A percentile compares a stretch with the other conserved stretches of the same genome.
Conservation (phyloP, 2,888 invertebrate genomes). For the Eristalis arbustorum region DNA sequence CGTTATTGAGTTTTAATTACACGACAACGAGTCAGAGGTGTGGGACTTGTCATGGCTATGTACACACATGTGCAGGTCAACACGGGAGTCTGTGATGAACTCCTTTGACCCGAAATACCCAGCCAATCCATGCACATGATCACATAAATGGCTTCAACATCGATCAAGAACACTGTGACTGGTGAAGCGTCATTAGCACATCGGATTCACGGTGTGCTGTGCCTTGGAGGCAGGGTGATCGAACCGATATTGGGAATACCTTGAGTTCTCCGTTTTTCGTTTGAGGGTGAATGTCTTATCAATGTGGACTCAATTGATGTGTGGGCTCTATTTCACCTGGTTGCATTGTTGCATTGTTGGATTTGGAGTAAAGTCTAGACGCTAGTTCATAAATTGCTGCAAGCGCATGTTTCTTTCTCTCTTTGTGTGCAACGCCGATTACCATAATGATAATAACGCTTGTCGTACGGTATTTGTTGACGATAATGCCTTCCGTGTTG, state of each 20-base stretch:
- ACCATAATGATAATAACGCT: neutral
- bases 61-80: constrained; percentile 19
- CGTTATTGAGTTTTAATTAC: constrained; percentile 41
- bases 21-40: neutral
- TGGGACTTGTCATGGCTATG: neutral
- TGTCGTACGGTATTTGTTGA: neutral
- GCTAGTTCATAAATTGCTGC: neutral
- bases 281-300: constrained; percentile 19
- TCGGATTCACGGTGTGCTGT: neutral
- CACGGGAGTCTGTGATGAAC: neutral
- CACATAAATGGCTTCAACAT: neutral
- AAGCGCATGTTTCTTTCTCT: neutral
- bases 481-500: neutral
- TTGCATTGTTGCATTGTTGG: too few relatives aligned
- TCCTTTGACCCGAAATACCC: neutral
- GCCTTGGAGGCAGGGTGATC: constrained; percentile 15
- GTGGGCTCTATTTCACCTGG: neutral
- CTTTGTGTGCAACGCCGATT: neutral
- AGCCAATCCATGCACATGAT: neutral
- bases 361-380: neutral
- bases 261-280: neutral
- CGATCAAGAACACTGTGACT: neutral
- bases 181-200: neutral
- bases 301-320: neutral
- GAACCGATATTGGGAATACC: constrained; percentile 19